Evolutionary conservation across 2,888 invertebrate genomes (phyloP).

Genomic region (Ichneumon xanthorius): DNA sequence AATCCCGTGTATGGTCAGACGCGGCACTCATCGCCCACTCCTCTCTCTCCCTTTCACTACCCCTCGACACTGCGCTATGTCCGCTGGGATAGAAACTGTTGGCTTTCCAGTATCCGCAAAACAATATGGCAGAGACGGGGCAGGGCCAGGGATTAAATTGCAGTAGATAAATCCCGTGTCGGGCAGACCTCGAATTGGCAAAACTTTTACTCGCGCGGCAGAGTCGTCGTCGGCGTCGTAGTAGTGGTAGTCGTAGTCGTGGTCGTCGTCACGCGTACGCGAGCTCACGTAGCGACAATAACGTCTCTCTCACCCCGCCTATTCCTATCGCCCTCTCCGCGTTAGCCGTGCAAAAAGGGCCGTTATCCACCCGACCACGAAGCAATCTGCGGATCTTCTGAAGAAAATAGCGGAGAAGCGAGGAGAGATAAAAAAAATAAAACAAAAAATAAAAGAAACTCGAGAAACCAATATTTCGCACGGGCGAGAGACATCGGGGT

Average conservation of each 20-base stretch:
- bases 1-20: slow-evolving; percentile 53
- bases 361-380: slow-evolving; percentile 50
- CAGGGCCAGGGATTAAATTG: slow-evolving; percentile 51
- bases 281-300: slow-evolving; percentile 62
- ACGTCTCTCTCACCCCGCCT: slow-evolving; percentile 40
- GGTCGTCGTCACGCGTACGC: slow-evolving; percentile 51
- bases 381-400: slow-evolving; percentile 45
- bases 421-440: slow-evolving; percentile 2
- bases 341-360: slow-evolving; percentile 54
- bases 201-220: slow-evolving; percentile 58
- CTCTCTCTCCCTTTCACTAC: neutral
- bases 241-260: neutral
- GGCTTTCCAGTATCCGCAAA: slow-evolving; percentile 33
- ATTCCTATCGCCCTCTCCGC: slow-evolving; percentile 31
- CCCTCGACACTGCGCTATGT: slow-evolving; percentile 18
- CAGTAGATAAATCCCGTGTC: slow-evolving; percentile 61
- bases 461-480: slow-evolving; percentile 38
- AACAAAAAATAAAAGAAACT: slow-evolving; percentile 2
- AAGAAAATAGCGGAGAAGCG: slow-evolving; percentile 38
- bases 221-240: slow-evolving; percentile 22
- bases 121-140: slow-evolving; percentile 37
- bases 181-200: slow-evolving; percentile 49
- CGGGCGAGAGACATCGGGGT: neutral
- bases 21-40: neutral
- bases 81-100: neutral